Conservation (phyloP, 1,140 invertebrate species). For the Macrobrachium nipponense region DNA sequence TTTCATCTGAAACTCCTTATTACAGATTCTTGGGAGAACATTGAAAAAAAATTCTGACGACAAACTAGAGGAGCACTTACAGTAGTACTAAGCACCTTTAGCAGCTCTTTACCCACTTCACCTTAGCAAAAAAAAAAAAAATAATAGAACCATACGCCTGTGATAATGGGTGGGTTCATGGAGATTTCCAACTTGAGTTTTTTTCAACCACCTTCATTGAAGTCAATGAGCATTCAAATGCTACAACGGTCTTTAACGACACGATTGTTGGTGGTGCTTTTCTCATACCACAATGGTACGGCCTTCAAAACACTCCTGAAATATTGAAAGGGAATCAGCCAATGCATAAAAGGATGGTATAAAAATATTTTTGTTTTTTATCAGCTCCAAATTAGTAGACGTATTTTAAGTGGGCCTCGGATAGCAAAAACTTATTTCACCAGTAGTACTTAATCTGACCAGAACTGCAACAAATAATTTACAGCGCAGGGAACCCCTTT, state of each 20-base stretch:
- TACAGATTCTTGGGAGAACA: no score
- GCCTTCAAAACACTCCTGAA: slow-evolving; percentile 91
- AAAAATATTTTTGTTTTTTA: no score
- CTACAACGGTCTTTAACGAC: slow-evolving; percentile 97
- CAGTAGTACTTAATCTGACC: no score
- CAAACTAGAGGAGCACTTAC: no score
- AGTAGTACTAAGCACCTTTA: no score
- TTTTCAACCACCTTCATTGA: slow-evolving; percentile 90
- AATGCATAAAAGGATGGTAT: no score
- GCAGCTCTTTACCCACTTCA: no score
- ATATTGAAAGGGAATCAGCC: background rate
- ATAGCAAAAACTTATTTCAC: background rate
- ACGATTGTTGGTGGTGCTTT: slow-evolving; percentile 78
- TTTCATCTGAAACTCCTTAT: no score
- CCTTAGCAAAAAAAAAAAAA: no score
- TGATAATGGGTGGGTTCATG: slow-evolving; percentile 97
- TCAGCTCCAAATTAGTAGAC: background rate
- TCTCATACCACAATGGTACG: slow-evolving; percentile 81
- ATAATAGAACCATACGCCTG: slow-evolving; percentile 75
- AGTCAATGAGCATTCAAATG: slow-evolving; percentile 95
- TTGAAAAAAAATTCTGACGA: no score
- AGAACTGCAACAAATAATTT: background rate
- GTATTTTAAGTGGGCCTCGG: background rate
- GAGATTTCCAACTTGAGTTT: slow-evolving; percentile 93
- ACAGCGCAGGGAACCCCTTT: no score